Evolutionary conservation across 30 jellyfish, hydroid and myxozoan species (phyloP).

Genomic region (Cassiopea xamachana): DNA sequence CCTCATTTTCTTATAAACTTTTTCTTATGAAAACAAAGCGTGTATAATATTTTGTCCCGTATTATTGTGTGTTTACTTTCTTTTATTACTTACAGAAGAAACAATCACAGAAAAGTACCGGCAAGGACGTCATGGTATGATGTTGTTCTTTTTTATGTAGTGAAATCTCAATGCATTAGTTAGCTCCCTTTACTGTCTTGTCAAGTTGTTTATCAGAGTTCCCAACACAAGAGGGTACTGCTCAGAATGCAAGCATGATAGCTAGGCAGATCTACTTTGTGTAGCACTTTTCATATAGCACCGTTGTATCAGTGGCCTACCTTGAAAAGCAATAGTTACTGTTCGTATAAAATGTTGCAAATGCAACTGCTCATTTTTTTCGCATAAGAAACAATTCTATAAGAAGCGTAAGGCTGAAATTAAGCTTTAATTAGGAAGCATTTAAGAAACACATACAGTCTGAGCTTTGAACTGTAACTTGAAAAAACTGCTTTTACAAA

Average conservation of each 20-base stretch:
- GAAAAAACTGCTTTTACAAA: too few relatives aligned
- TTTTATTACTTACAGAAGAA: slow-evolving; percentile 58
- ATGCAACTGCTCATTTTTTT: too few relatives aligned
- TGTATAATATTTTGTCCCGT: too few relatives aligned
- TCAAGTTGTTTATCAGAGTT: not conserved
- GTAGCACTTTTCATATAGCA: not conserved
- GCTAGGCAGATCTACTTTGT: not conserved
- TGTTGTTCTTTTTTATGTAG: not conserved
- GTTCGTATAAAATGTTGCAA: not conserved
- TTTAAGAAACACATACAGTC: too few relatives aligned
- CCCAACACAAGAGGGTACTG: not conserved
- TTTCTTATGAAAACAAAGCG: too few relatives aligned
- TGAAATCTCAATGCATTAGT: not conserved
- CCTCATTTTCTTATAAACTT: too few relatives aligned
- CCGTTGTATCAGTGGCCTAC: not conserved
- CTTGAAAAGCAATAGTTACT: not conserved
- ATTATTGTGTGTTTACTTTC: not conserved
- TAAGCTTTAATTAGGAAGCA: too few relatives aligned
- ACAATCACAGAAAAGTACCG: slow-evolving; percentile 70
- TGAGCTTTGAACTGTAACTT: too few relatives aligned
- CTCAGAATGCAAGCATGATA: not conserved
- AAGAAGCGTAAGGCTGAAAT: too few relatives aligned
- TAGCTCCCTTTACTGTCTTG: not conserved
- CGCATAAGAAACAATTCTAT: too few relatives aligned
- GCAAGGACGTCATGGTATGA: slow-evolving; percentile 70